Conservation (phyloP, 2,113 vertebrate species). For the Bothrops jararaca region DNA sequence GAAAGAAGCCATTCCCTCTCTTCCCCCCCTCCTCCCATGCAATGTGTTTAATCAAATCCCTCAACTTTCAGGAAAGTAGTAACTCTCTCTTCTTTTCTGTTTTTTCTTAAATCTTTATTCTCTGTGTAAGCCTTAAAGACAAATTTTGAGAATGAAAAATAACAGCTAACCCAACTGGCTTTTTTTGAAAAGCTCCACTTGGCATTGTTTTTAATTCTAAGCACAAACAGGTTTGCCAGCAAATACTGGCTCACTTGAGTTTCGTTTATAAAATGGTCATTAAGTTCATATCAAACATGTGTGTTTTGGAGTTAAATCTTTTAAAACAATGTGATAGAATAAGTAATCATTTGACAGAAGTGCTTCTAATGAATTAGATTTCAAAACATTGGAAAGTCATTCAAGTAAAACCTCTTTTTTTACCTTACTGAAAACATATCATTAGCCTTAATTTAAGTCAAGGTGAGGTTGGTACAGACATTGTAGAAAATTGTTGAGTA, state of each 20-base stretch:
- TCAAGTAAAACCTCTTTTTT: slow-evolving; percentile 61
- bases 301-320: slow-evolving; percentile 41
- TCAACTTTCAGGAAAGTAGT: slow-evolving; percentile 10
- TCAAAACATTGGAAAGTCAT: slow-evolving; percentile 60
- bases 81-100: not conserved
- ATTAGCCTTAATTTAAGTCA: slow-evolving; percentile 68
- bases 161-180: slow-evolving; percentile 12
- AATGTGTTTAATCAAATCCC: not conserved
- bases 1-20: not conserved
- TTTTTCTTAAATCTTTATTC: not conserved
- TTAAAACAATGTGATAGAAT: slow-evolving; percentile 54
- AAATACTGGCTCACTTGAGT: slow-evolving; percentile 33
- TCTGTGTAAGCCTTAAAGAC: slow-evolving; percentile 9
- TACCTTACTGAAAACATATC: slow-evolving; percentile 69
- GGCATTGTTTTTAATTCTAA: slow-evolving; percentile 46
- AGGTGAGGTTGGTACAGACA: slow-evolving; percentile 53
- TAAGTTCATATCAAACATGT: slow-evolving; percentile 31
- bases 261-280: slow-evolving; percentile 42
- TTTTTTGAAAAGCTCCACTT: slow-evolving; percentile 42
- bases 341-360: slow-evolving; percentile 47
- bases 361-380: slow-evolving; percentile 49
- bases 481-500: slow-evolving; percentile 59
- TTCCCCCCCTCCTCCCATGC: not conserved
- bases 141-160: slow-evolving; percentile 25
- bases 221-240: slow-evolving; percentile 44